Conservation (phyloP, 2,888 invertebrate genomes). For the Drosophila mettleri region DNA sequence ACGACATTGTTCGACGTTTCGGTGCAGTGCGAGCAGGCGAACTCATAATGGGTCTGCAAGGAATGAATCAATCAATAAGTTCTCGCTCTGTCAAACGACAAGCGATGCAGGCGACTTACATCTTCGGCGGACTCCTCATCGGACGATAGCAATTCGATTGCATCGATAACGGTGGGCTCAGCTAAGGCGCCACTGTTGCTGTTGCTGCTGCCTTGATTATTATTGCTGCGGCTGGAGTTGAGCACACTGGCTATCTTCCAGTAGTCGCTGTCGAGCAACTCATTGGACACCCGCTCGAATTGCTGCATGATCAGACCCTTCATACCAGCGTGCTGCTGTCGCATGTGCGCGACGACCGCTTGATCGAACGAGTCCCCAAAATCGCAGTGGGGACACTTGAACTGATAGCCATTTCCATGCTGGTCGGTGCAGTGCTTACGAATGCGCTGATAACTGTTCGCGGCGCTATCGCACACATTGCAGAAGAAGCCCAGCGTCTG, state of each 20-base stretch:
- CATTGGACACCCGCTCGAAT: slow-evolving; percentile 70
- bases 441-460: slow-evolving; percentile 51
- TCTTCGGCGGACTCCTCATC: slow-evolving; percentile 40
- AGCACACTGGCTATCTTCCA: slow-evolving; percentile 85
- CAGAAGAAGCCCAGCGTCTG: slow-evolving; percentile 70
- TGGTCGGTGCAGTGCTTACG: slow-evolving; percentile 42
- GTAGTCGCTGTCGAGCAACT: slow-evolving; percentile 34
- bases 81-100: too few species aligned
- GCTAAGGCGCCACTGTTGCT: neutral
- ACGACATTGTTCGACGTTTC: slow-evolving; percentile 50
- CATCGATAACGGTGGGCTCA: neutral
- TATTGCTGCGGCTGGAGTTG: neutral
- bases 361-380: slow-evolving; percentile 85
- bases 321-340: slow-evolving; percentile 1
- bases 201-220: neutral
- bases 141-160: slow-evolving; percentile 44
- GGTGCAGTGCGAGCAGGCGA: slow-evolving; percentile 74
- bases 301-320: slow-evolving; percentile 86
- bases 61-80: neutral
- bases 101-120: slow-evolving; percentile 6
- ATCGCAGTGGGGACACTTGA: slow-evolving; percentile 89
- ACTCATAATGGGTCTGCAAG: slow-evolving; percentile 42
- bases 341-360: slow-evolving; percentile 54
- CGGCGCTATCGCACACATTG: slow-evolving; percentile 24
- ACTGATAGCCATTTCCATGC: slow-evolving; percentile 89